Conservation (phyloP, 2,888 invertebrate genomes). For the Callyntrura guangdongensis region DNA sequence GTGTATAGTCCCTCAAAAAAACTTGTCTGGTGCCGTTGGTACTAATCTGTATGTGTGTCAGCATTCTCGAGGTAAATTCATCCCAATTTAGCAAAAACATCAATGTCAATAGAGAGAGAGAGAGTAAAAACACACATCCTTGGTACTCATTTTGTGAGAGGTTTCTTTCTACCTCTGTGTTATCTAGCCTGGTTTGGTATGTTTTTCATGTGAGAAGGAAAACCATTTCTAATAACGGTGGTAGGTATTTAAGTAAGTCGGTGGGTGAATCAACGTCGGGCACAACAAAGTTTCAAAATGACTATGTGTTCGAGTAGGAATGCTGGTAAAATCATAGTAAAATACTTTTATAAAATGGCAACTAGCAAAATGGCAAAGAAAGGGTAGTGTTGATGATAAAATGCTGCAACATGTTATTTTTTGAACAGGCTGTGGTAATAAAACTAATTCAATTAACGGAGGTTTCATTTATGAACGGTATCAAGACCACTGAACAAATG, state of each 20-base stretch:
- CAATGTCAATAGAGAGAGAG: conserved; percentile 70
- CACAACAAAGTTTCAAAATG: not conserved
- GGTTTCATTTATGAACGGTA: too few relatives aligned
- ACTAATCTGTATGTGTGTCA: conserved; percentile 78
- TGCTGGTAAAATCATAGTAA: too few relatives aligned
- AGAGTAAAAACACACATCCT: conserved; percentile 66
- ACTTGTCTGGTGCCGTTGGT: conserved; percentile 38
- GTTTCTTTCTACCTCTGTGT: not conserved
- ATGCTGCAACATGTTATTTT: too few relatives aligned
- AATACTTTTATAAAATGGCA: too few relatives aligned
- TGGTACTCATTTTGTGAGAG: conserved; percentile 8
- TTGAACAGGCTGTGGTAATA: too few relatives aligned
- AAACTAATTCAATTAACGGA: too few relatives aligned
- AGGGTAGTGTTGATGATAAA: too few relatives aligned
- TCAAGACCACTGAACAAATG: too few relatives aligned
- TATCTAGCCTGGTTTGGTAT: not conserved
- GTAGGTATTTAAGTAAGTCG: not conserved
- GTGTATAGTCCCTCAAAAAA: not conserved
- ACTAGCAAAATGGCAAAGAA: not conserved
- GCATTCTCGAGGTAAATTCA: conserved; percentile 72
- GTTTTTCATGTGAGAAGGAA: not conserved
- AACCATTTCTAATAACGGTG: not conserved
- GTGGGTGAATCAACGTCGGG: not conserved
- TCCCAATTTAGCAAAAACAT: conserved; percentile 69
- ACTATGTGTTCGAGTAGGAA: too few relatives aligned